phyloP scores from a whole-genome alignment of 92 coral and sea anemone genomes.

The Montipora capitata region DNA sequence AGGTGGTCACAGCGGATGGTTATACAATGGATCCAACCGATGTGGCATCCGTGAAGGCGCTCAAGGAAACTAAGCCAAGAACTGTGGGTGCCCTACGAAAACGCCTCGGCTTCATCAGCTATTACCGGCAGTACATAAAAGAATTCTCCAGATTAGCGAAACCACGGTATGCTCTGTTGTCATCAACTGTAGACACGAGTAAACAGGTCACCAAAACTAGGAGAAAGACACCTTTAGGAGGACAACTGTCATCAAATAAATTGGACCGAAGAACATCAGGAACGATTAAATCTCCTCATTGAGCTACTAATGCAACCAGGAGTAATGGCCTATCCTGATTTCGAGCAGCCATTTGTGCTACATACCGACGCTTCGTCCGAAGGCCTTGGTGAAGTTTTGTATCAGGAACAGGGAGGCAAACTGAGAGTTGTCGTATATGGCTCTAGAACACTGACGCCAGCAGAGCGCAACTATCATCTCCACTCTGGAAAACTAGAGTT shows the following conservation, averaged over 20 bases:
- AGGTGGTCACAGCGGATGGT: constrained; percentile 75
- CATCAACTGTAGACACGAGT: background rate
- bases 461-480: constrained; percentile 49
- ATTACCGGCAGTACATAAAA: constrained; percentile 19
- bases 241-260: constrained; percentile 35
- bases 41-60: constrained; percentile 45
- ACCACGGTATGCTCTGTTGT: constrained; percentile 27
- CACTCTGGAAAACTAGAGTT: constrained; percentile 60
- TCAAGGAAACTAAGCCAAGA: constrained; percentile 62
- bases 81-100: constrained; percentile 80
- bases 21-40: constrained; percentile 71
- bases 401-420: constrained; percentile 36
- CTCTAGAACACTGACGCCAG: constrained; percentile 39
- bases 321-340: constrained; percentile 50
- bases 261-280: constrained; percentile 34
- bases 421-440: background rate
- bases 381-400: constrained; percentile 42
- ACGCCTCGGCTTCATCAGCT: constrained; percentile 43
- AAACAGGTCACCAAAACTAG: background rate
- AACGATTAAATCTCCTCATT: constrained; percentile 22
- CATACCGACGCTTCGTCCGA: constrained; percentile 53
- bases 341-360: constrained; percentile 24
- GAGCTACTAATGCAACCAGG: constrained; percentile 31
- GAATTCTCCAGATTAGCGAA: constrained; percentile 30
- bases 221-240: background rate